Conservation (phyloP, 2,113 vertebrate genomes). For the Hypomesus transpacificus region DNA sequence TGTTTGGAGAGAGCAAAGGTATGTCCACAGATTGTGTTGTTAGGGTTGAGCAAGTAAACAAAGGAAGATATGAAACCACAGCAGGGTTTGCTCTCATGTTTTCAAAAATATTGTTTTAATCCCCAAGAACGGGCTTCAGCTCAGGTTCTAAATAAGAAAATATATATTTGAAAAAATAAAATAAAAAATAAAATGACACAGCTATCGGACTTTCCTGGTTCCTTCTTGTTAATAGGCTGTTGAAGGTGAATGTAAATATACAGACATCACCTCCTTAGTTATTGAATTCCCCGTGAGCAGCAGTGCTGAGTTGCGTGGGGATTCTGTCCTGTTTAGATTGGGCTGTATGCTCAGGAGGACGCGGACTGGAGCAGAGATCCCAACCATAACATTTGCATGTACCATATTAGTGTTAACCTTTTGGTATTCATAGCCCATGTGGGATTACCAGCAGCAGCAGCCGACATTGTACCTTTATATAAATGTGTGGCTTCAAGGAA, state of each 20-base stretch:
- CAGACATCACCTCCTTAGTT: neutral
- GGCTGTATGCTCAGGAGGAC: neutral
- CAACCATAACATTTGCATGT: neutral
- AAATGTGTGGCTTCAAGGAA: no score
- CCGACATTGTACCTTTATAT: neutral
- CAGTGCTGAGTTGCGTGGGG: neutral
- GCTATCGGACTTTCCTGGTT: neutral
- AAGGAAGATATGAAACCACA: neutral
- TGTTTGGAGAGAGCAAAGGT: neutral
- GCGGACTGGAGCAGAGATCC: slow-evolving; percentile 3
- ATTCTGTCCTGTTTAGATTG: neutral
- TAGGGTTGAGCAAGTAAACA: neutral
- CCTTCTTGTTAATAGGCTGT: neutral
- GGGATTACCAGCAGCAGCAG: neutral
- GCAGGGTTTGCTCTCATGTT: neutral
- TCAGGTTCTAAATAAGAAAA: neutral
- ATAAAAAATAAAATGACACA: neutral
- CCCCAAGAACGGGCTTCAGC: neutral
- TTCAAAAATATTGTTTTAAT: neutral
- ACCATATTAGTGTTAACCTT: neutral
- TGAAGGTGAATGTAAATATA: slow-evolving; percentile 6
- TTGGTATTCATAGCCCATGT: neutral
- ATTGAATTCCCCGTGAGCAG: neutral
- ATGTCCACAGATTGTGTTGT: neutral
- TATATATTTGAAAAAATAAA: slow-evolving; percentile 1